Evolutionary conservation across 2,113 vertebrate genomes (phyloP).

Genomic region (Tenrec ecaudatus): DNA sequence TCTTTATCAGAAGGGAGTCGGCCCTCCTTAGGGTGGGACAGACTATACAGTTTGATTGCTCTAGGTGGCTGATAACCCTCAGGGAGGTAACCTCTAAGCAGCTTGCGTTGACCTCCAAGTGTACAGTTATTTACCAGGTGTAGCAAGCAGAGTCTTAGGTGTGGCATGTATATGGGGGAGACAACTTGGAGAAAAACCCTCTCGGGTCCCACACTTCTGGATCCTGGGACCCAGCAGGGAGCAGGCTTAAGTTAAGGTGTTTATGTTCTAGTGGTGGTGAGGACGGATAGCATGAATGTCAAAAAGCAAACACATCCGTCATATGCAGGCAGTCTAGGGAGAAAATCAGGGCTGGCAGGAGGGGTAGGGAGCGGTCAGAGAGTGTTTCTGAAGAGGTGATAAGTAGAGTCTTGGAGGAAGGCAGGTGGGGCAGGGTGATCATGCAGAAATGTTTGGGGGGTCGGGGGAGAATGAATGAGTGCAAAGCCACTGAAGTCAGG

Average conservation of each 20-base stretch:
- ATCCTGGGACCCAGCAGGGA: background rate
- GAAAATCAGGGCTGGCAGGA: background rate
- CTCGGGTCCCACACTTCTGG: background rate
- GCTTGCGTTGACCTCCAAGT: no score
- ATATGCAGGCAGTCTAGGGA: background rate
- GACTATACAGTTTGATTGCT: no score
- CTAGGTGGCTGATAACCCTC: no score
- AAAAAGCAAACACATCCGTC: background rate
- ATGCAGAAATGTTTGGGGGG: background rate
- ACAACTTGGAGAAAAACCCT: no score
- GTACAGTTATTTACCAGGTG: no score
- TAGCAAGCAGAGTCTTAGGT: no score
- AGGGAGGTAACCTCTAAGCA: no score
- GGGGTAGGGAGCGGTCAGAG: background rate
- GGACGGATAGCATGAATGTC: background rate
- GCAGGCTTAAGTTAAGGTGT: constrained; percentile 9
- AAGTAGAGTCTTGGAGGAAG: background rate
- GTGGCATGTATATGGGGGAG: no score
- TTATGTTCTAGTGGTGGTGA: background rate
- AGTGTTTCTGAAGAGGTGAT: background rate
- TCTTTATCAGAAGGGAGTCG: no score
- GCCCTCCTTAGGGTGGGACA: no score
- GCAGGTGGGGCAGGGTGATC: background rate
- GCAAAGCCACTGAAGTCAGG: background rate
- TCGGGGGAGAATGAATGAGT: background rate